These are phyloP conservation scores for Adelges cooleyi DNA, from an alignment of 1,140 invertebrate genomes.

Conservation along the genomic window DNA sequence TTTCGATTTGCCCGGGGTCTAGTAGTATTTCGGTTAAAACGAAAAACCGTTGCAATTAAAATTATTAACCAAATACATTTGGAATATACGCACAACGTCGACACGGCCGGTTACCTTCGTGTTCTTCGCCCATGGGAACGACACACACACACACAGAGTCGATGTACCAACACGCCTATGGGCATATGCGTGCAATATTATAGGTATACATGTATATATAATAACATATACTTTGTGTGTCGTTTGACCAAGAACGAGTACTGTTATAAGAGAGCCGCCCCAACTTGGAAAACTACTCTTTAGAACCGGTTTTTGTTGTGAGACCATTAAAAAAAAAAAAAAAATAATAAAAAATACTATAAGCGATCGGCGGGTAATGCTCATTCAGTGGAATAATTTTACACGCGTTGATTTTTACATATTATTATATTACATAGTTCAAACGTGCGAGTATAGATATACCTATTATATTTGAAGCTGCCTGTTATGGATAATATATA, in stretches of 20 bases:
- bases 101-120: not conserved
- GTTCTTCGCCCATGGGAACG: slow-evolving; percentile 11
- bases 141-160: too few species aligned
- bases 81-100: not conserved
- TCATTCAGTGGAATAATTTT: slow-evolving; percentile 21
- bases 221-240: too few species aligned
- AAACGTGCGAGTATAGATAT: too few species aligned
- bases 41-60: too few species aligned
- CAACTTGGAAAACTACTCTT: slow-evolving; percentile 19
- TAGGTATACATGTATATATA: not conserved
- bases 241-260: slow-evolving; percentile 24
- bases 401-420: slow-evolving; percentile 14
- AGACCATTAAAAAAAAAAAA: slow-evolving; percentile 1
- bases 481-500: too few species aligned
- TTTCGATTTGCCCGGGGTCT: too few species aligned
- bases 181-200: not conserved
- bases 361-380: not conserved
- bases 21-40: too few species aligned
- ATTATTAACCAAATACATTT: too few species aligned
- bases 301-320: slow-evolving; percentile 23
- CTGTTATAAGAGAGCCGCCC: slow-evolving; percentile 9
- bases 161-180: slow-evolving; percentile 13
- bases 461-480: too few species aligned
- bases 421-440: not conserved
- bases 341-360: not conserved